phyloP scores from a whole-genome alignment of 1,140 invertebrate species.

The Formica exsecta region DNA sequence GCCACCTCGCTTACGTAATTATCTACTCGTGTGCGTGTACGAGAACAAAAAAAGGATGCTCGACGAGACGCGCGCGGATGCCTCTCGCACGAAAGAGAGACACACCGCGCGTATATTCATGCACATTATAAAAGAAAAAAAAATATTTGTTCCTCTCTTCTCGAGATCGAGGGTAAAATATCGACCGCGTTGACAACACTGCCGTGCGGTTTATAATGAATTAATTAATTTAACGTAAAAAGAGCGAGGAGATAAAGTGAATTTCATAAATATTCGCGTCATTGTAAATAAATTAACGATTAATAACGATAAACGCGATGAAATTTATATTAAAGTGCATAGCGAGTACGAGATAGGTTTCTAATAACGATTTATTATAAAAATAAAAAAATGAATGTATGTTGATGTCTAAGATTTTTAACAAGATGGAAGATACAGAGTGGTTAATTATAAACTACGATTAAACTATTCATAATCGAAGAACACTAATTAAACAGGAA shows the following conservation, averaged over 20 bases:
- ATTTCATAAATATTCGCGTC: slow-evolving; percentile 75
- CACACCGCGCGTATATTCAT: slow-evolving; percentile 30
- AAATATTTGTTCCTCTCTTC: slow-evolving; percentile 70
- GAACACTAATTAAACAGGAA: slow-evolving; percentile 76
- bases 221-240: slow-evolving; percentile 40
- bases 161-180: slow-evolving; percentile 68
- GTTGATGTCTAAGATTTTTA: slow-evolving; percentile 86
- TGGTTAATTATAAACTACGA: slow-evolving; percentile 81
- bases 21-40: slow-evolving; percentile 74
- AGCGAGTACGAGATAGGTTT: slow-evolving; percentile 84
- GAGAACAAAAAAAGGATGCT: slow-evolving; percentile 63
- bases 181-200: slow-evolving; percentile 25
- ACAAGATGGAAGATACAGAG: slow-evolving; percentile 76
- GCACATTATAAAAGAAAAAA: slow-evolving; percentile 11
- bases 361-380: slow-evolving; percentile 85
- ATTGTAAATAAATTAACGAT: slow-evolving; percentile 79
- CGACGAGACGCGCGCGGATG: slow-evolving; percentile 35
- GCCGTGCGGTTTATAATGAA: slow-evolving; percentile 45
- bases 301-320: slow-evolving; percentile 73
- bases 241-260: slow-evolving; percentile 40
- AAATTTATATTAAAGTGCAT: slow-evolving; percentile 84
- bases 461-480: slow-evolving; percentile 79
- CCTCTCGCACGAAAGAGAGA: slow-evolving; percentile 28
- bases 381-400: slow-evolving; percentile 85
- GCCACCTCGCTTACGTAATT: slow-evolving; percentile 67